A percentile compares a stretch with the other conserved stretches of the same genome.
phyloP scores from a whole-genome alignment of 2,113 vertebrate genomes.

The Perca fluviatilis region DNA sequence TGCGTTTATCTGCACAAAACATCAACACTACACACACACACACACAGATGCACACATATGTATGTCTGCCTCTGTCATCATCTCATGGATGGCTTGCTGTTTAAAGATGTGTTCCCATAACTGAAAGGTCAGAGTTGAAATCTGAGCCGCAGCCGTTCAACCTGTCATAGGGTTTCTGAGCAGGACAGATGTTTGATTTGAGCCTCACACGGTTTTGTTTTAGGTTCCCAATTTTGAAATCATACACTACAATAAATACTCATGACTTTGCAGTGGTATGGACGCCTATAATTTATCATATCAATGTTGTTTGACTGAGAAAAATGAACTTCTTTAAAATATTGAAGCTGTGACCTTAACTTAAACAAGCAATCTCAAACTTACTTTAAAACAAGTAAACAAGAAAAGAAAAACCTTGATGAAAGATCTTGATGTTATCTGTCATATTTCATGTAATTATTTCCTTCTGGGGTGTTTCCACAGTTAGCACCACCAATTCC shows the following conservation, averaged over 20 bases:
- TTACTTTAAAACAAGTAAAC: background rate
- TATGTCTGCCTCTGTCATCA: slow-evolving; percentile 45
- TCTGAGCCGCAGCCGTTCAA: slow-evolving; percentile 7
- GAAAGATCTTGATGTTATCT: slow-evolving; percentile 52
- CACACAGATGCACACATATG: background rate
- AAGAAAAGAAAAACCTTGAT: background rate
- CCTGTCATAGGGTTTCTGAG: slow-evolving; percentile 11
- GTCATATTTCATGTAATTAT: slow-evolving; percentile 65
- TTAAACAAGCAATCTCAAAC: background rate
- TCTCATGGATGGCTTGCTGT: slow-evolving; percentile 54
- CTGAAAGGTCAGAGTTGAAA: slow-evolving; percentile 56
- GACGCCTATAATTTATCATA: background rate
- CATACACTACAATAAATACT: background rate
- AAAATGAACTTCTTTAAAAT: background rate
- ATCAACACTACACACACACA: slow-evolving; percentile 20
- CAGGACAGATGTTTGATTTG: background rate
- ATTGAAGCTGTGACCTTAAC: background rate
- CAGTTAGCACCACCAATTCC: slow-evolving; percentile 33
- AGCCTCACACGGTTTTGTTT: background rate
- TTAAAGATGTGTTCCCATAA: slow-evolving; percentile 57
- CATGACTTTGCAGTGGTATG: background rate
- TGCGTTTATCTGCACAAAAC: slow-evolving; percentile 22
- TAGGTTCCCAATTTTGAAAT: background rate
- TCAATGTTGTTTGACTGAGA: background rate
- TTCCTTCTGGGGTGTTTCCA: slow-evolving; percentile 63